Percentiles rank a stretch among this genome's conserved stretches.
phyloP scores from a whole-genome alignment of 1,140 invertebrate species.

The Pygmarrhopalites habei region DNA sequence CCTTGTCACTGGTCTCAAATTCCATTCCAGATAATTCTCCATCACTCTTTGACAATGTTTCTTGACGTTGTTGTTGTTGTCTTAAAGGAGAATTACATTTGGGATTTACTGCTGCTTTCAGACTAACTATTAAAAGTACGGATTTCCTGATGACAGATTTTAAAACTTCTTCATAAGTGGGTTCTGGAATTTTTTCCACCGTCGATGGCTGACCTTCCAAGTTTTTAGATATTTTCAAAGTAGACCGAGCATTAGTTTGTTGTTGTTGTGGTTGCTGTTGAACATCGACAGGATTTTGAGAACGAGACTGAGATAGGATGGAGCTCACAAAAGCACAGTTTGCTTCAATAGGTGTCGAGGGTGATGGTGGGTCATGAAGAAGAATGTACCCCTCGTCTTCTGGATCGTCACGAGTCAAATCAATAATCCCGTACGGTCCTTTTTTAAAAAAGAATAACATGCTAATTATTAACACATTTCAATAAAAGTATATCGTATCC shows the following conservation, averaged over 20 bases:
- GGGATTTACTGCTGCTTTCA: slow-evolving; percentile 13
- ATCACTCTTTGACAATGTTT: too few species aligned
- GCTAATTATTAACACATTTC: too few species aligned
- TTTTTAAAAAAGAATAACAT: too few species aligned
- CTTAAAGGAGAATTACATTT: background rate
- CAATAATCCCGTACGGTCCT: slow-evolving; percentile 11
- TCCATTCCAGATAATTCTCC: background rate
- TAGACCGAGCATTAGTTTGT: background rate
- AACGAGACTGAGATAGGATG: background rate
- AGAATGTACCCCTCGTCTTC: slow-evolving; percentile 6
- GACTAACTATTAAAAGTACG: slow-evolving; percentile 19
- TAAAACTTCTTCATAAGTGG: slow-evolving; percentile 25
- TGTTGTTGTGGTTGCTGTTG: background rate
- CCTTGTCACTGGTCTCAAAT: slow-evolving; percentile 6
- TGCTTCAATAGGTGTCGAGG: slow-evolving; percentile 4
- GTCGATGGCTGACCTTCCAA: background rate
- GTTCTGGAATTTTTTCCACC: background rate
- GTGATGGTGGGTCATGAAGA: slow-evolving; percentile 4
- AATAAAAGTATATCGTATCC: too few species aligned
- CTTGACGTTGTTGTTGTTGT: too few species aligned
- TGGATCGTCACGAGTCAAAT: slow-evolving; percentile 17
- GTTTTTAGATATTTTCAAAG: background rate
- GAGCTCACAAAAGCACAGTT: background rate
- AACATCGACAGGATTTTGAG: background rate
- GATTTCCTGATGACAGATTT: slow-evolving; percentile 20